Evolutionary conservation across 1,140 invertebrate species (phyloP), one percentile per base, ranked within the genome.

Genomic region (Drosophila orena): DNA sequence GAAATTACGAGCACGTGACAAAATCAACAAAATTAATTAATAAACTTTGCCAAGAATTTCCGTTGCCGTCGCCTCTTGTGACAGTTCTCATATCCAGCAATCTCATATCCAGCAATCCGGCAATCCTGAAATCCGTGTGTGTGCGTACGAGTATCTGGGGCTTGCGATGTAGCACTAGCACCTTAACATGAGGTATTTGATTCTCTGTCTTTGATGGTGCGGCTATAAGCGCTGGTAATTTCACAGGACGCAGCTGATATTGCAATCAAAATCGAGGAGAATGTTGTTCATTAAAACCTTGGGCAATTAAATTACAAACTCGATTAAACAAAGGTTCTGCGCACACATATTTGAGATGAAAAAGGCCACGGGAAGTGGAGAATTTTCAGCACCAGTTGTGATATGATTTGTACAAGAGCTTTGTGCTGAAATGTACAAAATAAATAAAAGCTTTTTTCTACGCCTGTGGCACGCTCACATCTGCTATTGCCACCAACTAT

Each of bases 11-110:
- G 79, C 84, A 88, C 84, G 84, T 88, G 84, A 89, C 84, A 89
- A 89, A 88, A 88, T 88, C 84, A 89, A 89, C 84, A 88, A 88
- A 88, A 88, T 89, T 88, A 88, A 88, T 88, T 88, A 88, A 88
- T 88, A 88, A 88, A 88, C 84, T 88, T 88, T 88, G 84, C 68
- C 83, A 77, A 77, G 83, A 73, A 86, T 86, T 81, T 83, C 79
- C 83, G 66, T 69, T 65, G 79, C 83, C 76, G 75, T 81, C 81
- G 83, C 70, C 74, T 79, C 83, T 62, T 81, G 74, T 86, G 79
- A 79, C 81, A 88, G 69, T 75, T 75, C 83, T 88, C 83, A 88
- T 88, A 88, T 65, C 30, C 30, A 78, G 57, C 50, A 38, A 38
- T 38, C n/a, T n/a, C n/a, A n/a, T n/a, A n/a, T n/a, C 37, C 37